These are phyloP conservation scores for Gonioctena quinquepunctata DNA, from an alignment of 1,140 invertebrate species.

Conservation along the genomic window DNA sequence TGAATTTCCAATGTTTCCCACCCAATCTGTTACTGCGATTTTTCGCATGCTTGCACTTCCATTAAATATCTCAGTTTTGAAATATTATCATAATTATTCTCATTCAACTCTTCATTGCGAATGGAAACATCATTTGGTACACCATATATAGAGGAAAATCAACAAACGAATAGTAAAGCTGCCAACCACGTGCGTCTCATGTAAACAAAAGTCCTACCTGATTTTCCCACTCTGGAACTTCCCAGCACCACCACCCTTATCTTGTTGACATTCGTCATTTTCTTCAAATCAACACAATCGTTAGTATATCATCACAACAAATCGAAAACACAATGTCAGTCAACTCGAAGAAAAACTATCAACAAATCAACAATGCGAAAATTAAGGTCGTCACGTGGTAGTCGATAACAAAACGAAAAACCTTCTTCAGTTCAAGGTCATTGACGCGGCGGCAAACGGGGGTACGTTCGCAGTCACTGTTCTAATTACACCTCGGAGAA, in stretches of 20 bases:
- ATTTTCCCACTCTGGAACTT: constrained; percentile 70
- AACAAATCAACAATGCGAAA: neutral
- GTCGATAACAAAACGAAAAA: neutral
- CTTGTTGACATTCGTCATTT: constrained; percentile 68
- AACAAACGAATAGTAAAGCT: too few species aligned
- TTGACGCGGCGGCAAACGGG: neutral
- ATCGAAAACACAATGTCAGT: neutral
- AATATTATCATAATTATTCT: too few species aligned
- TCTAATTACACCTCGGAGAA: neutral
- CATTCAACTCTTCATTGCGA: too few species aligned
- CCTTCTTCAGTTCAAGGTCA: constrained; percentile 7
- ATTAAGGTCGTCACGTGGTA: neutral
- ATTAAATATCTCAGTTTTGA: too few species aligned
- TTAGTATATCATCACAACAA: neutral
- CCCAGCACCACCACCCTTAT: constrained; percentile 73
- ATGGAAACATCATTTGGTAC: too few species aligned
- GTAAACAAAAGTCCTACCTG: constrained; percentile 58
- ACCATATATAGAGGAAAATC: too few species aligned
- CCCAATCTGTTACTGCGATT: too few species aligned
- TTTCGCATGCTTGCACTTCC: too few species aligned
- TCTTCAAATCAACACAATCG: neutral
- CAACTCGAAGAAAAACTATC: neutral
- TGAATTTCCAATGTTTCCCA: too few species aligned
- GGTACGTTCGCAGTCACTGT: neutral
- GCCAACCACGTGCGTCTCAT: too few species aligned